Percentiles rank a stretch among this genome's conserved stretches.
Evolutionary conservation across 2,113 vertebrate species (phyloP).

Genomic region (Lagopus muta): DNA sequence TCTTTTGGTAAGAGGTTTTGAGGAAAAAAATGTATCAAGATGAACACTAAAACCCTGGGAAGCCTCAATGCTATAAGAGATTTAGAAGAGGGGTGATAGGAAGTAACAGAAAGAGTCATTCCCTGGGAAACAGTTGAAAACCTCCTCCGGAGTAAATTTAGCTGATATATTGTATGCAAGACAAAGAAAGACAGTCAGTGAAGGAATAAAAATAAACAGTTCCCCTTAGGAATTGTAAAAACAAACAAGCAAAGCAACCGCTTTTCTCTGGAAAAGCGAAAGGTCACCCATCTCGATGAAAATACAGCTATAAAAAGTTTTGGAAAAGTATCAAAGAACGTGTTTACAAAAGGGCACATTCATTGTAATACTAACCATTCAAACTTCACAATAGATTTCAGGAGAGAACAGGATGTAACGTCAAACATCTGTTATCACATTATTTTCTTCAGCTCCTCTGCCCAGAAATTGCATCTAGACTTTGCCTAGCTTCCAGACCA

Average conservation of each 20-base stretch:
- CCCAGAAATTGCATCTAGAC: constrained; percentile 2
- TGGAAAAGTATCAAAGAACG: constrained; percentile 33
- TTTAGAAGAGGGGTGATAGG: not conserved
- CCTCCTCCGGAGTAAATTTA: constrained; percentile 5
- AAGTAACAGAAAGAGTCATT: not conserved
- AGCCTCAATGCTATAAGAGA: not conserved
- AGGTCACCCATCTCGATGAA: constrained; percentile 35
- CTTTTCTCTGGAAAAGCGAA: constrained; percentile 52
- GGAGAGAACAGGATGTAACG: constrained; percentile 47
- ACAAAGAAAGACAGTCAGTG: constrained; percentile 19
- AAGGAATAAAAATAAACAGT: constrained; percentile 48
- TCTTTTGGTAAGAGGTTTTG: not conserved
- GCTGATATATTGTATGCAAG: constrained; percentile 15
- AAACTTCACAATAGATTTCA: constrained; percentile 40
- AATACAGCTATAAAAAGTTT: constrained; percentile 50
- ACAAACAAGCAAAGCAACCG: constrained; percentile 15
- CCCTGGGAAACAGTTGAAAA: not conserved
- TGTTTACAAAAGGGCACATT: constrained; percentile 32
- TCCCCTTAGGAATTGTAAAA: constrained; percentile 38
- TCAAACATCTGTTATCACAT: constrained; percentile 33
- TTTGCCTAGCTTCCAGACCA: not conserved
- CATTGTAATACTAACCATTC: constrained; percentile 36
- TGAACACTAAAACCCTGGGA: not conserved
- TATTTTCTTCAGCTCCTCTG: constrained; percentile 39
- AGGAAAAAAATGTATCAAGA: not conserved